Conservation (phyloP, 1,140 invertebrate genomes). For the Trissolcus basalis region DNA sequence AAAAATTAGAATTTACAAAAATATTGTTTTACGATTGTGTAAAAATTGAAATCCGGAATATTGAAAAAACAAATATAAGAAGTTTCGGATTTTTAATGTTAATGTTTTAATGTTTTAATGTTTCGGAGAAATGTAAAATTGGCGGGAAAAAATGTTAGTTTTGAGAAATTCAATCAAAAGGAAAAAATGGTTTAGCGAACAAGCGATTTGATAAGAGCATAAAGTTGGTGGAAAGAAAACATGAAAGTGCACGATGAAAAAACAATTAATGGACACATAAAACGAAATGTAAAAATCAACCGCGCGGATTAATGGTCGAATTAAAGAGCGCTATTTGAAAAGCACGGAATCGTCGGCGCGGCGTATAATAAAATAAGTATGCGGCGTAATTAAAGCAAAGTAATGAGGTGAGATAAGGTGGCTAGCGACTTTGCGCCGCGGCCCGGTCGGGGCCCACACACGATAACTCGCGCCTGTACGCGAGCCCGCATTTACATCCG, state of each 20-base stretch:
- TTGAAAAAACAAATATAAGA: too few species aligned
- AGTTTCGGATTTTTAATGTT: too few species aligned
- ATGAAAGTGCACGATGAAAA: conserved; percentile 14
- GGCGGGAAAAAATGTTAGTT: too few species aligned
- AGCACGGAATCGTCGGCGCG: conserved; percentile 67
- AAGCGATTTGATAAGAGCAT: neutral
- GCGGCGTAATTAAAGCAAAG: conserved; percentile 69
- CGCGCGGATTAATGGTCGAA: conserved; percentile 65
- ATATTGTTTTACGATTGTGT: too few species aligned
- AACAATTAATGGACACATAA: conserved; percentile 29
- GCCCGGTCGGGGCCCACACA: conserved; percentile 54
- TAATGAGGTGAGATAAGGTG: conserved; percentile 61
- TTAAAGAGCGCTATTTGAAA: conserved; percentile 64
- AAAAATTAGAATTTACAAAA: too few species aligned
- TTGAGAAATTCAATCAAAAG: neutral
- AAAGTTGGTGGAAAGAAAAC: neutral
- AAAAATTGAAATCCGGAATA: too few species aligned
- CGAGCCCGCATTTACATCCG: conserved; percentile 55
- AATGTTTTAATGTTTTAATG: too few species aligned
- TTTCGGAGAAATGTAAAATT: too few species aligned
- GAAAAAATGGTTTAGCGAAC: neutral
- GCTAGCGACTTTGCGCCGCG: conserved; percentile 35
- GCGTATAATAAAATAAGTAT: conserved; percentile 70
- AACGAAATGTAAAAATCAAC: conserved; percentile 34
- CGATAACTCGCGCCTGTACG: conserved; percentile 51